phyloP scores from a whole-genome alignment of 2,113 vertebrate species.

The Bathybates hornii region DNA sequence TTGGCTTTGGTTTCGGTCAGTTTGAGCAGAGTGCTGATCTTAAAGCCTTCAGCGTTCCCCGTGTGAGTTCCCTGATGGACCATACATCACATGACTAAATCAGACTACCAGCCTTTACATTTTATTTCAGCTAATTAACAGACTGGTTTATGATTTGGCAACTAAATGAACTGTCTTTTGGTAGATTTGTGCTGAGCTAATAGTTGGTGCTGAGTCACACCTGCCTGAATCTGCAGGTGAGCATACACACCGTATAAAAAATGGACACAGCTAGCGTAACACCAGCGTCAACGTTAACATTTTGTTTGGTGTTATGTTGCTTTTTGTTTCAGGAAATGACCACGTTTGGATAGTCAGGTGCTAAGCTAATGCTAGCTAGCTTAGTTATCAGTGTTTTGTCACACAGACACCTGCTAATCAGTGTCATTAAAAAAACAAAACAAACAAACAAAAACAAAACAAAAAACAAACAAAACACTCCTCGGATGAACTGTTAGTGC shows the following conservation, averaged over 20 bases:
- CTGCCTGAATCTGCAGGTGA: no score
- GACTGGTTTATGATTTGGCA: not conserved
- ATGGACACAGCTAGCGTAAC: no score
- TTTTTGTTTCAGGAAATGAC: no score
- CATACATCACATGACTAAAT: not conserved
- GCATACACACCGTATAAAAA: no score
- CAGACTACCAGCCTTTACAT: not conserved
- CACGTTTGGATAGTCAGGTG: no score
- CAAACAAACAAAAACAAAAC: not conserved
- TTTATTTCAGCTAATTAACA: not conserved
- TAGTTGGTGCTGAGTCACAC: not conserved
- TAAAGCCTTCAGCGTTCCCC: conserved; percentile 86
- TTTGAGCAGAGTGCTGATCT: conserved; percentile 86
- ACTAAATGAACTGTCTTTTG: not conserved
- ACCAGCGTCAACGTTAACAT: no score
- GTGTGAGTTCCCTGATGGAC: conserved; percentile 85
- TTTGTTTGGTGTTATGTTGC: no score
- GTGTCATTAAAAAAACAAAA: no score
- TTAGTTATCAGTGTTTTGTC: no score
- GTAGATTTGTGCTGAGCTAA: not conserved
- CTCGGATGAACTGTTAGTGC: not conserved
- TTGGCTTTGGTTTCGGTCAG: conserved; percentile 92
- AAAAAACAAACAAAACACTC: not conserved
- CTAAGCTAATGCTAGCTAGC: no score
- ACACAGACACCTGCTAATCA: no score